phyloP scores from a whole-genome alignment of 1,140 invertebrate genomes.

The Drepana arcuata region DNA sequence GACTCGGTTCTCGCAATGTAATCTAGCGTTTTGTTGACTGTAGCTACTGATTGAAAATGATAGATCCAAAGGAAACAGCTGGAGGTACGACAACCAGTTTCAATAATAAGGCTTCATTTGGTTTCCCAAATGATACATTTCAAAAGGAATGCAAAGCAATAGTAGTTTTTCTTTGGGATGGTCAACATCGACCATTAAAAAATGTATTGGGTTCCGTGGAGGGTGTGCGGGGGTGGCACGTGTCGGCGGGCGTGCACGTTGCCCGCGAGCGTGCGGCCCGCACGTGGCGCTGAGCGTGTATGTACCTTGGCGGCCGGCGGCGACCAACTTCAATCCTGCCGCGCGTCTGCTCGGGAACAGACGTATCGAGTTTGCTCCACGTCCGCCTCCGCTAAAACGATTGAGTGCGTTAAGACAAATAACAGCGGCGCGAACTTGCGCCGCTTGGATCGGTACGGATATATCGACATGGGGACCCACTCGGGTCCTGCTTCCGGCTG shows the following conservation, averaged over 20 bases:
- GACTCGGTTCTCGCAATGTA: too few relatives aligned
- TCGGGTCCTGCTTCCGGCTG: constrained; percentile 4
- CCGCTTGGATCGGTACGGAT: constrained; percentile 47
- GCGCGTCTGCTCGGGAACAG: constrained; percentile 30
- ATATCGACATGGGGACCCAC: constrained; percentile 54
- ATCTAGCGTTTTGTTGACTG: too few relatives aligned
- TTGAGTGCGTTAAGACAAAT: constrained; percentile 31
- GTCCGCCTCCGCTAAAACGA: constrained; percentile 21
- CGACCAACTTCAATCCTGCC: constrained; percentile 40
- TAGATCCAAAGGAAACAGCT: too few relatives aligned
- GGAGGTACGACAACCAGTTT: too few relatives aligned
- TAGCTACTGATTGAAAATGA: too few relatives aligned
- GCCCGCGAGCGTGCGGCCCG: constrained; percentile 24
- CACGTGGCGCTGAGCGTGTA: constrained; percentile 32
- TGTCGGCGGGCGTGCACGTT: constrained; percentile 30
- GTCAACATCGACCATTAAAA: too few relatives aligned
- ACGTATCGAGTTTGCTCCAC: constrained; percentile 17
- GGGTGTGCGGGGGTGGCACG: constrained; percentile 20
- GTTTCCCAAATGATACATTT: too few relatives aligned
- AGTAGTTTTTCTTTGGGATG: too few relatives aligned
- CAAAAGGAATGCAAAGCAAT: too few relatives aligned
- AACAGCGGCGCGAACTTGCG: constrained; percentile 18
- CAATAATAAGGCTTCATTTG: too few relatives aligned
- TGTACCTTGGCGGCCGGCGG: constrained; percentile 11
- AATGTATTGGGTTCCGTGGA: constrained; percentile 1